Conservation (phyloP, 2,888 invertebrate species). For the Nephrotoma appendiculata region DNA sequence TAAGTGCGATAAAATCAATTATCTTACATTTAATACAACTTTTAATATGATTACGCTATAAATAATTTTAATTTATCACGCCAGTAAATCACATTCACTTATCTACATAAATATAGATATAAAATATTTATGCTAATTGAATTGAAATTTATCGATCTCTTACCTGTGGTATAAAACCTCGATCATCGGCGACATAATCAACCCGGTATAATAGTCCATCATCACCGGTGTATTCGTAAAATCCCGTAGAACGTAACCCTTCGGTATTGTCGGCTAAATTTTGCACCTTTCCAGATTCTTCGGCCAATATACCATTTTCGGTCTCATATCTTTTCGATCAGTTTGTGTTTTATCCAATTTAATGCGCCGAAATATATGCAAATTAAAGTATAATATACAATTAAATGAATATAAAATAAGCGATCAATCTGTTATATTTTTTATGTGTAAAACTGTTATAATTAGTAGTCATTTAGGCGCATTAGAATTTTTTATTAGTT, state of each 20-base stretch:
- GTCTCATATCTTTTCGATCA: slow-evolving; percentile 34
- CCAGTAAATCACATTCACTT: not conserved
- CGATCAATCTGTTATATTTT: not conserved
- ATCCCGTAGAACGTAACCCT: slow-evolving; percentile 46
- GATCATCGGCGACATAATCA: slow-evolving; percentile 40
- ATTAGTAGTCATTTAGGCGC: not conserved
- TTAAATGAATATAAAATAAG: not conserved
- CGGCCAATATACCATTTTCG: slow-evolving; percentile 38
- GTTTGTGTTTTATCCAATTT: not conserved
- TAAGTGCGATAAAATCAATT: not conserved
- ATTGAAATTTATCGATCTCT: not conserved
- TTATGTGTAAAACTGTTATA: not conserved
- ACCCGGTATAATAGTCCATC: slow-evolving; percentile 38
- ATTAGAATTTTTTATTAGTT: slow-evolving; percentile 3
- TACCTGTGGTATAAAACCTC: slow-evolving; percentile 33
- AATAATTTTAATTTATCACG: not conserved
- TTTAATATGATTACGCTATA: not conserved
- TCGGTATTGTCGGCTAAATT: slow-evolving; percentile 36
- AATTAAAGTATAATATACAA: not conserved
- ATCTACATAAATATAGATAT: not conserved
- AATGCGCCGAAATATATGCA: not conserved
- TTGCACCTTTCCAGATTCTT: slow-evolving; percentile 42
- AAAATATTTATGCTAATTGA: not conserved
- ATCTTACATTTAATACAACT: not conserved
- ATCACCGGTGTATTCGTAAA: slow-evolving; percentile 51